Base-by-base conservation (phyloP, 2,113 vertebrate species). In the Crypturellus undulatus region DNA sequence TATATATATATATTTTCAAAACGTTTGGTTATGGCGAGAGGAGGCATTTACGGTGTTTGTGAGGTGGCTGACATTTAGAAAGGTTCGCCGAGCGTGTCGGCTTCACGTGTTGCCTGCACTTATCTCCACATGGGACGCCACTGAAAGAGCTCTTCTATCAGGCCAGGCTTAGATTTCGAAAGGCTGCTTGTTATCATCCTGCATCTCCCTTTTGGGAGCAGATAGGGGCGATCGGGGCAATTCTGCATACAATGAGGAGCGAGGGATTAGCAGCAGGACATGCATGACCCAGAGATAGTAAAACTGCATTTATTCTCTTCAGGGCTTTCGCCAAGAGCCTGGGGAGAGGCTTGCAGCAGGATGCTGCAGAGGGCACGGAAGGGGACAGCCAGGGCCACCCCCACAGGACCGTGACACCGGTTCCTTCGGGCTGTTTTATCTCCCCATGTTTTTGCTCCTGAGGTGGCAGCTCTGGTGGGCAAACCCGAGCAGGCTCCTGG, bases 51-150 rank as follows among this genome's bases (percentile, higher is more conserved):
- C 17, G 70, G 70, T 80, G 91, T 89, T 78, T 94, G 96, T 24
- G 93, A 95, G 91, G 90, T 95, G 70, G 80, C 81, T 98, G 97
- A 98, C 97, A 98, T 97, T 97, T 98, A 96, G 87, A 92, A 22
- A 67, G 94, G 94, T 80, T 97, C 72, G 72, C 84, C 9, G 71
- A 90, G 91, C 54, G 30, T 78, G 93, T 94, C 94, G 72, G 93
- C 94, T 95, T 92, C 91, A 95, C 80, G 90, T 93, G 89, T 78
- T 67, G 81, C 73, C 94, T 94, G 77, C 21, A 52, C 93, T 56
- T 59, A 71, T 93, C 89, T 75, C 67, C 71, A 91, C 82, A 60
- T 26, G 79, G 79, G 78, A 88, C 79, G 56, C 71, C 40, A 42
- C 80, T 38, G 9, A 84, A 76, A 76, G 75, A 60, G 79, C 65